These are phyloP conservation scores for Strongylocentrotus purpuratus DNA, from an alignment of 35 echinoderm and acorn worm genomes.

Conservation along the genomic window DNA sequence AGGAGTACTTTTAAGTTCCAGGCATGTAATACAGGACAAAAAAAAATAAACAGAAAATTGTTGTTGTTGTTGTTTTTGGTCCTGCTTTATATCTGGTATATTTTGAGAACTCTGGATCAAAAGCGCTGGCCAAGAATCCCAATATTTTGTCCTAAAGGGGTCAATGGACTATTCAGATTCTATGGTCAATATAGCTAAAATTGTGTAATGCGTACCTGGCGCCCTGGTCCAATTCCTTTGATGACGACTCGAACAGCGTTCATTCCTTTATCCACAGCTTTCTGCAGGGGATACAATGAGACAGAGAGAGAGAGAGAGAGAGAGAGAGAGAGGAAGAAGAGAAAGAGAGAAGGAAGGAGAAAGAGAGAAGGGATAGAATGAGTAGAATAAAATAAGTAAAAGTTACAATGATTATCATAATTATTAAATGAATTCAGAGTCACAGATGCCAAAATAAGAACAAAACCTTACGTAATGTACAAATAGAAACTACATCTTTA, in stretches of 20 bases:
- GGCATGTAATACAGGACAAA: too few species aligned
- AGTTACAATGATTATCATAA: neutral
- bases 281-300: slow-evolving; percentile 48
- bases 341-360: neutral
- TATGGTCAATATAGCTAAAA: too few species aligned
- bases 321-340: neutral
- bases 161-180: too few species aligned
- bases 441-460: neutral
- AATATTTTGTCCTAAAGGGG: too few species aligned
- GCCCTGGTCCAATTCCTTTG: slow-evolving; percentile 87
- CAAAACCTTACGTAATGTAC: too few species aligned
- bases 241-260: slow-evolving; percentile 80
- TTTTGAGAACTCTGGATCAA: too few species aligned
- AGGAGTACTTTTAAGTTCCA: too few species aligned
- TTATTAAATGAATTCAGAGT: neutral
- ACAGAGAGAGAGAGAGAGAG: neutral
- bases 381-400: neutral
- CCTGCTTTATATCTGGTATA: too few species aligned
- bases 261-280: slow-evolving; percentile 82
- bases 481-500: too few species aligned
- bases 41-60: too few species aligned
- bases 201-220: slow-evolving; percentile 72
- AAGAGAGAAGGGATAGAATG: neutral
- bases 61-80: too few species aligned
- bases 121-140: too few species aligned